Evolutionary conservation across 2,888 invertebrate genomes (phyloP), one percentile per base, ranked within the genome.

Genomic region (Aphelenchoides bicaudatus): DNA sequence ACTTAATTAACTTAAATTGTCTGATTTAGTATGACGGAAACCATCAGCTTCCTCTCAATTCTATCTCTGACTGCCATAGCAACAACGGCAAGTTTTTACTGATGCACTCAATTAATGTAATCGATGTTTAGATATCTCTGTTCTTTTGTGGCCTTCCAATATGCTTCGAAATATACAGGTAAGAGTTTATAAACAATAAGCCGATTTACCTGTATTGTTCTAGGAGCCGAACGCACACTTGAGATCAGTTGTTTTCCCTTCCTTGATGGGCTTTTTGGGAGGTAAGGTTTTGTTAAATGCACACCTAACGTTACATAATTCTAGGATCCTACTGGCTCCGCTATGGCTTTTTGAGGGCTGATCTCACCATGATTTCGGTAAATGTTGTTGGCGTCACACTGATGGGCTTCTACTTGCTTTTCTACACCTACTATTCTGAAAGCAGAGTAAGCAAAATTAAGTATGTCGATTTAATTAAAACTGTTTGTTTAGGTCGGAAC

Each of bases 61-160:
- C 66, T 76, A 25, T 73, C 72, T 16, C 49, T 73, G 48, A 63
- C 70, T 25, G 89, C 90, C 34, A 88, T 88, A 47, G 81, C 87
- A 61, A 86, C 87, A 64, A 89, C 90, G 16, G 85, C n/a, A n/a
- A n/a, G n/a, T n/a, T n/a, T n/a, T n/a, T n/a, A n/a, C n/a, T n/a
- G n/a, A n/a, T n/a, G n/a, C n/a, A n/a, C n/a, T n/a, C n/a, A n/a
- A n/a, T n/a, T n/a, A n/a, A n/a, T n/a, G n/a, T n/a, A n/a, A n/a
- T n/a, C n/a, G n/a, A n/a, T n/a, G n/a, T n/a, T n/a, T n/a, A n/a
- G n/a, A n/a, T 90, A 68, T 81, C 88, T 61, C 89, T 90, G 79
- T 90, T 89, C 84, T 82, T 90, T 70, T 87, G 89, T 60, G 90
- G 90, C 82, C 84, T 85, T 90, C 90, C 85, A 86, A 88, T 86